These are phyloP conservation scores for Rhinolophus ferrumequinum DNA, from an alignment of 2,113 vertebrate genomes.

Conservation along the genomic window DNA sequence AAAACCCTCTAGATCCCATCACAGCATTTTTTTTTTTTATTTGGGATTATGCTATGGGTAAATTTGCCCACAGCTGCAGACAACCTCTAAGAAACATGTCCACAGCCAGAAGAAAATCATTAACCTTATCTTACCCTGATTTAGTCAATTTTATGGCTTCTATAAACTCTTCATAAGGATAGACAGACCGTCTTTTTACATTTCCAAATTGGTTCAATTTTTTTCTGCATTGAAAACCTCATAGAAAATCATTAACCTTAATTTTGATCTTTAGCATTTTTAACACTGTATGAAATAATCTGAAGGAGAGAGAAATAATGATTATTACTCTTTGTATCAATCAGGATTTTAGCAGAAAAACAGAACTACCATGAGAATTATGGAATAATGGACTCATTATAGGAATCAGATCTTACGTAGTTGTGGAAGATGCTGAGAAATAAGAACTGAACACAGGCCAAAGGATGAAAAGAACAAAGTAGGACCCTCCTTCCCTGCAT, in stretches of 20 bases:
- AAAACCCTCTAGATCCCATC: not conserved
- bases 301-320: not conserved
- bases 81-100: not conserved
- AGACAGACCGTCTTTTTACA: not conserved
- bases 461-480: rapidly evolving
- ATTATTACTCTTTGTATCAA: not conserved
- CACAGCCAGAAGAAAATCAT: not conserved
- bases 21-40: not conserved
- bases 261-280: slow-evolving; percentile 9
- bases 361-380: not conserved
- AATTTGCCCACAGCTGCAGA: not conserved
- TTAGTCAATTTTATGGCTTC: not conserved
- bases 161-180: not conserved
- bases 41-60: not conserved
- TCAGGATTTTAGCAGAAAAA: not conserved
- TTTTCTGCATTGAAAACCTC: not conserved
- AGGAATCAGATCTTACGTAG: not conserved
- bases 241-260: not conserved
- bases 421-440: not conserved
- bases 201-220: not conserved
- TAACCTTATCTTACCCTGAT: not conserved
- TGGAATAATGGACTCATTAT: not conserved
- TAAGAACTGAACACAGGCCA: not conserved
- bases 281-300: not conserved
- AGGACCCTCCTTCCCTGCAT: not conserved